phyloP scores from a whole-genome alignment of 1,140 invertebrate species.

The Drosophila pruinosa region DNA sequence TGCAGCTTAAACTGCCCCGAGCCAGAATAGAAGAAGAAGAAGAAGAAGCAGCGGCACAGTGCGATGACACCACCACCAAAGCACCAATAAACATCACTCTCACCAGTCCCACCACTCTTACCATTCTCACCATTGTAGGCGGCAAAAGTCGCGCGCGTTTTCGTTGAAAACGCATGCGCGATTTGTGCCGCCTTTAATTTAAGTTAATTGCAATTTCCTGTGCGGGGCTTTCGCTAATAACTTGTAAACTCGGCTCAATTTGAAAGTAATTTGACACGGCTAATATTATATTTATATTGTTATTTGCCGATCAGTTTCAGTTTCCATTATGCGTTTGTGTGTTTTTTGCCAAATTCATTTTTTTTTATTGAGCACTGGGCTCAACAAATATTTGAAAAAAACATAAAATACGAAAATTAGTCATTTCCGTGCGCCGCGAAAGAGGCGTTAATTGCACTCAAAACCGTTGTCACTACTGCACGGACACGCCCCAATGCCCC shows the following conservation, averaged over 20 bases:
- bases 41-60: neutral
- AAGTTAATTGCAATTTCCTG: constrained; percentile 68
- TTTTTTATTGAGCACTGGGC: constrained; percentile 4
- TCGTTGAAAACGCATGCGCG: constrained; percentile 22
- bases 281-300: constrained; percentile 17
- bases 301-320: constrained; percentile 63
- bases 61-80: constrained; percentile 8
- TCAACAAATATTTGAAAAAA: neutral
- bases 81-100: neutral
- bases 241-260: constrained; percentile 63
- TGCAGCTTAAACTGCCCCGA: constrained; percentile 23
- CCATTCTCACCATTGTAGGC: constrained; percentile 17
- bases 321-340: constrained; percentile 3
- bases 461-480: constrained; percentile 70
- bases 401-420: constrained; percentile 57
- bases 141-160: neutral
- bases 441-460: constrained; percentile 68
- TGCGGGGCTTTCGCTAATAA: constrained; percentile 30
- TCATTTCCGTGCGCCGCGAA: constrained; percentile 58
- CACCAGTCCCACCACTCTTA: neutral
- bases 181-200: constrained; percentile 40
- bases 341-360: constrained; percentile 18
- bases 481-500: neutral
- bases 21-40: neutral
- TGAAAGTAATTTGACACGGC: constrained; percentile 72